These are phyloP conservation scores for Astreopora myriophthalma DNA, from an alignment of 64 coral and sea anemone genomes.

Conservation along the genomic window DNA sequence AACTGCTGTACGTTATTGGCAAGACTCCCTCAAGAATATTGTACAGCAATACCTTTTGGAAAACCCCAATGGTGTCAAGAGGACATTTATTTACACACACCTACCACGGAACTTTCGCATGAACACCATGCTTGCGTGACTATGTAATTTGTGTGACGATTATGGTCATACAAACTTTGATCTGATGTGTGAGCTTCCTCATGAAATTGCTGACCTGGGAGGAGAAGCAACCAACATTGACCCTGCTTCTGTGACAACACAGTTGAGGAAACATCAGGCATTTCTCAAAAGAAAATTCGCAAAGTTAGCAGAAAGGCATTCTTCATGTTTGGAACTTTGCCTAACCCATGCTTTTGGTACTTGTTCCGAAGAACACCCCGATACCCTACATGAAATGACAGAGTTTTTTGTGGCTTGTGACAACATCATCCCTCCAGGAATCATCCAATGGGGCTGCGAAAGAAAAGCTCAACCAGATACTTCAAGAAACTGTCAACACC, in stretches of 20 bases:
- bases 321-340: not conserved
- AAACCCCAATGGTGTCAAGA: not conserved
- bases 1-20: constrained; percentile 51
- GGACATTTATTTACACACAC: not conserved
- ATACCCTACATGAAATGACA: not conserved
- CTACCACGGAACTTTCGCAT: not conserved
- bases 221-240: too few species aligned
- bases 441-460: not conserved
- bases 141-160: not conserved
- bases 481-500: not conserved
- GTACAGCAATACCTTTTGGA: not conserved
- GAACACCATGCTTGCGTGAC: not conserved
- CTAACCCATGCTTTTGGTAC: not conserved
- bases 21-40: not conserved
- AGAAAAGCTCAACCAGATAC: not conserved
- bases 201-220: not conserved
- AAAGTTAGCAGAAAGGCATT: not conserved
- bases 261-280: not conserved
- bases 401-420: not conserved
- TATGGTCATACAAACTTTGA: not conserved
- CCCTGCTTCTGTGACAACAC: not conserved
- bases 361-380: not conserved
- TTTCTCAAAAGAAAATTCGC: not conserved
- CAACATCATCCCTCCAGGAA: not conserved
- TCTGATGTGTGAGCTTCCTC: not conserved